A percentile compares a stretch with the other conserved stretches of the same genome.
Conservation (phyloP, 2,797 vertebrate species). For the Sylvilagus floridanus region DNA sequence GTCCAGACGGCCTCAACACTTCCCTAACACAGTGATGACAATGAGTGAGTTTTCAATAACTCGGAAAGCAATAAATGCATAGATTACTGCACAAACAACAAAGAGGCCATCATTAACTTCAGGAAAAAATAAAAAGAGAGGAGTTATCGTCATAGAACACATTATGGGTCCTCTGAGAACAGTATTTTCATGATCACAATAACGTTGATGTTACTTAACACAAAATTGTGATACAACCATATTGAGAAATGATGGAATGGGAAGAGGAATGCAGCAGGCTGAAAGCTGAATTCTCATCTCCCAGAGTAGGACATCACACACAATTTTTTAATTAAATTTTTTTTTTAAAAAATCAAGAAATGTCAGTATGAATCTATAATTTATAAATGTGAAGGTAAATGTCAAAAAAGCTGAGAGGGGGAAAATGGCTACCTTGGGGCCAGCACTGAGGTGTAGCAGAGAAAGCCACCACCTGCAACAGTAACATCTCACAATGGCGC, state of each 20-base stretch:
- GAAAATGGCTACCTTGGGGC: neutral
- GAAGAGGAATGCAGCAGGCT: neutral
- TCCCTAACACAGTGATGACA: neutral
- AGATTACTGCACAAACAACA: neutral
- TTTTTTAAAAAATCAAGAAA: neutral
- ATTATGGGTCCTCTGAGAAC: neutral
- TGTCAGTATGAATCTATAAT: neutral
- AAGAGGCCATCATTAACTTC: neutral
- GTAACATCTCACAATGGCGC: too few species aligned
- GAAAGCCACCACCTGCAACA: too few species aligned
- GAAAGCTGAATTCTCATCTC: neutral
- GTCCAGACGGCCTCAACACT: neutral
- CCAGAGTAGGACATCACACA: neutral
- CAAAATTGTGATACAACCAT: neutral
- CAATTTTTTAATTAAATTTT: neutral
- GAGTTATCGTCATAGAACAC: neutral
- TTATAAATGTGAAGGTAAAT: neutral
- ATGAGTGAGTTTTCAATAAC: neutral
- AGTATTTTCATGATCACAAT: neutral
- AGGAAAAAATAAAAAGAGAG: neutral
- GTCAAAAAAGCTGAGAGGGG: neutral
- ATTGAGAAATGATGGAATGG: neutral
- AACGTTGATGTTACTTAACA: neutral
- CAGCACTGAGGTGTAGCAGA: too few species aligned
- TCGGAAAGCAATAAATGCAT: neutral